These are phyloP conservation scores for Philantomba maxwellii DNA, from an alignment of 2,113 vertebrate genomes.

Conservation along the genomic window DNA sequence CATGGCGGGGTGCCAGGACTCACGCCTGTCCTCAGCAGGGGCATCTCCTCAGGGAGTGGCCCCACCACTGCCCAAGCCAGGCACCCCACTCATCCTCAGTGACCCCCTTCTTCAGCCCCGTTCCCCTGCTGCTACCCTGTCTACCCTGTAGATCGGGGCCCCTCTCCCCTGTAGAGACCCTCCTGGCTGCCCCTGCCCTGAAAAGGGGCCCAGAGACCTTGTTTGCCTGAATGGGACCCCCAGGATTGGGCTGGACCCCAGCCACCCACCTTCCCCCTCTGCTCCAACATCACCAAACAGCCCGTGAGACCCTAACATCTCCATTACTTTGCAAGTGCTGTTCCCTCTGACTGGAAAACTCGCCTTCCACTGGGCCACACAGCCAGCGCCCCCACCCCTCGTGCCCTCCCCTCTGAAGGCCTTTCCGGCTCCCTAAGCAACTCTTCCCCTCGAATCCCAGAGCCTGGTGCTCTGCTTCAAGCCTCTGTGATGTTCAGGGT, in stretches of 20 bases:
- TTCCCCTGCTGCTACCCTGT: background rate
- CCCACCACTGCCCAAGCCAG: background rate
- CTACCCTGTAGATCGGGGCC: background rate
- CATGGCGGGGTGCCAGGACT: no score
- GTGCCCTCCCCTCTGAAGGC: background rate
- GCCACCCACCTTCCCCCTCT: background rate
- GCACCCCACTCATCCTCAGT: fast-evolving
- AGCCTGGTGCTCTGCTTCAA: background rate
- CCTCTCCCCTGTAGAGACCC: background rate
- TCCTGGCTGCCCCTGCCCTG: background rate
- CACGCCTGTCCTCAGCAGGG: background rate
- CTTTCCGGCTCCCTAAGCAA: no score
- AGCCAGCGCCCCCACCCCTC: background rate
- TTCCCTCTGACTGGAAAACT: background rate
- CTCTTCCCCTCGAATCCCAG: fast-evolving
- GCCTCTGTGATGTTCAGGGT: background rate
- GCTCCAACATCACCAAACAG: background rate
- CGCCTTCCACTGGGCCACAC: fast-evolving
- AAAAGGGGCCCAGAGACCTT: no score
- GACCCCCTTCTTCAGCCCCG: fast-evolving
- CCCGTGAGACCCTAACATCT: background rate
- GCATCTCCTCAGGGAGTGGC: background rate
- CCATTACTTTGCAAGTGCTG: fast-evolving
- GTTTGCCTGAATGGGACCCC: fast-evolving
- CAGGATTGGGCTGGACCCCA: background rate